Evolutionary conservation across 2,888 invertebrate genomes (phyloP).

Genomic region (Pyrrhopygopsis socrates): DNA sequence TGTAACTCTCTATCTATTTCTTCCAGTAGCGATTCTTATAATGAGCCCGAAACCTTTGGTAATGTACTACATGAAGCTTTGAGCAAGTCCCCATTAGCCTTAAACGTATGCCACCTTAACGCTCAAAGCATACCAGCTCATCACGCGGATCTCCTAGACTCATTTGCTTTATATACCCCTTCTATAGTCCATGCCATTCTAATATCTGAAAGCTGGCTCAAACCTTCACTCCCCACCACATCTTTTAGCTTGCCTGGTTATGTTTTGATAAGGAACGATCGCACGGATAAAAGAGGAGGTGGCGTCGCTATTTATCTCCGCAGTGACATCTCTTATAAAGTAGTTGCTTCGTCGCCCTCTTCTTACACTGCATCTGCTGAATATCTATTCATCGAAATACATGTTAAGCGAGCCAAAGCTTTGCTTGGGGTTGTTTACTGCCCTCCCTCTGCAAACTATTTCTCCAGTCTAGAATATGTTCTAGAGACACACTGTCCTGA

Average conservation of each 20-base stretch:
- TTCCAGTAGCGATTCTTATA: too few relatives aligned
- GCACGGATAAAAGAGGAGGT: neutral
- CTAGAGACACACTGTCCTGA: neutral
- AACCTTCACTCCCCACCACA: neutral
- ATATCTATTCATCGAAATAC: neutral
- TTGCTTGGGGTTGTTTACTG: neutral
- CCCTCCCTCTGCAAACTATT: neutral
- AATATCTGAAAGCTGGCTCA: neutral
- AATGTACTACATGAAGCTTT: too few relatives aligned
- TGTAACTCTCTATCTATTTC: too few relatives aligned
- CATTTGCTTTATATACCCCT: neutral
- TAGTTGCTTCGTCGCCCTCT: neutral
- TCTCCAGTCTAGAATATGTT: neutral
- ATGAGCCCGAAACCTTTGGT: too few relatives aligned
- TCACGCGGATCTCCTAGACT: neutral
- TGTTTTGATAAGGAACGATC: neutral
- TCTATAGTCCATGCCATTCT: neutral
- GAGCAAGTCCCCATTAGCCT: too few relatives aligned
- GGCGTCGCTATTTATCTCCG: neutral
- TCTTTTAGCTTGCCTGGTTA: neutral
- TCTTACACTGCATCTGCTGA: neutral
- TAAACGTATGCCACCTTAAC: too few relatives aligned
- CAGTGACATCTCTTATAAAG: neutral
- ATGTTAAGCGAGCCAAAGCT: neutral
- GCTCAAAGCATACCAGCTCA: neutral